Conservation (phyloP, 2,113 vertebrate genomes). For the Ictalurus furcatus region DNA sequence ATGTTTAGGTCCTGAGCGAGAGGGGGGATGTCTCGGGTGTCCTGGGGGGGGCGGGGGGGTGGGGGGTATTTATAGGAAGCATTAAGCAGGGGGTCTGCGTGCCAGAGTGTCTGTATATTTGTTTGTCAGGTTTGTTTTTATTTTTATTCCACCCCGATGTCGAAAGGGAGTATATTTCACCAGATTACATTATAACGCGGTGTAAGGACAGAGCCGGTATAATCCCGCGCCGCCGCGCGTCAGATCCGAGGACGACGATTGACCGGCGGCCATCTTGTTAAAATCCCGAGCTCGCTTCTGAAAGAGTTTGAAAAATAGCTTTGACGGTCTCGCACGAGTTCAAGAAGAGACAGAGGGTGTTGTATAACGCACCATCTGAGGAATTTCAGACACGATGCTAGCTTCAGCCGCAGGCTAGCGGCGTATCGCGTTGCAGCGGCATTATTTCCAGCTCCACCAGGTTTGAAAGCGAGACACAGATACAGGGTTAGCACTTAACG, state of each 20-base stretch:
- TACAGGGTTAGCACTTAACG: conserved; percentile 13
- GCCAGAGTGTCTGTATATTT: background rate
- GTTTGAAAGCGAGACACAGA: conserved; percentile 22
- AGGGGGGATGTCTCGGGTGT: conserved; percentile 20
- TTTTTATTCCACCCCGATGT: background rate
- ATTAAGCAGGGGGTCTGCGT: background rate
- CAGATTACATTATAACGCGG: background rate
- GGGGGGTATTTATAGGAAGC: conserved; percentile 32
- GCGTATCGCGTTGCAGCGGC: conserved; percentile 10
- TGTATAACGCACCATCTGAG: conserved; percentile 23
- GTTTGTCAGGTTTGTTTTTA: background rate
- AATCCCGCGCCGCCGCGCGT: background rate
- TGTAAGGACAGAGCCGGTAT: background rate
- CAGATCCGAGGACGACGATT: background rate
- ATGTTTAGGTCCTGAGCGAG: conserved; percentile 35
- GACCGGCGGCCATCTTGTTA: background rate
- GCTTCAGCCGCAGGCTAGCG: conserved; percentile 18
- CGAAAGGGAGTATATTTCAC: background rate
- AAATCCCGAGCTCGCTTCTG: background rate
- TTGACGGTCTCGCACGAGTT: background rate
- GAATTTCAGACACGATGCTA: conserved; percentile 11
- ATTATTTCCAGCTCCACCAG: conserved; percentile 23
- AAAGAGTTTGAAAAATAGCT: background rate
- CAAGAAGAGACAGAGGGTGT: conserved; percentile 11
- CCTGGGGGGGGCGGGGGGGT: background rate